These are phyloP conservation scores for Octonoba sinensis DNA, from an alignment of 2,888 invertebrate species.

Conservation along the genomic window DNA sequence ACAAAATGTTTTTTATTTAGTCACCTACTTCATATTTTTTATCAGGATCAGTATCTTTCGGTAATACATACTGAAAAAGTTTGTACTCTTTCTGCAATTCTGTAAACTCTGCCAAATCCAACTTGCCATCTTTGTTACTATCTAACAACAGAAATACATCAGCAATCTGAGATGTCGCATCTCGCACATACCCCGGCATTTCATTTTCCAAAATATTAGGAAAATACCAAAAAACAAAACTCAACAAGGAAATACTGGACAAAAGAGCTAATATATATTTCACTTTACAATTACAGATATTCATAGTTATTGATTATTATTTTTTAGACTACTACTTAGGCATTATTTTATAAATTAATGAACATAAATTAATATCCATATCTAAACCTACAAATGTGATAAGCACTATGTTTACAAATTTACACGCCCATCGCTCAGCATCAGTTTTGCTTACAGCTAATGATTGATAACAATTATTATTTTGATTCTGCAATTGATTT, in stretches of 20 bases:
- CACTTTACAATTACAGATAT: slow-evolving; percentile 6
- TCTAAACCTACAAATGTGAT: no score
- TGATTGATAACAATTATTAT: no score
- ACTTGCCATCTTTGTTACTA: slow-evolving; percentile 18
- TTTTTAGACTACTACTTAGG: not conserved
- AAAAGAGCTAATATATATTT: slow-evolving; percentile 1
- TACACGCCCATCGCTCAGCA: no score
- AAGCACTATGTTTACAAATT: no score
- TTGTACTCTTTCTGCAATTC: not conserved
- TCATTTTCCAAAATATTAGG: not conserved
- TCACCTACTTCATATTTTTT: no score
- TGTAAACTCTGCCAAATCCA: slow-evolving; percentile 33
- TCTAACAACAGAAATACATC: slow-evolving; percentile 37
- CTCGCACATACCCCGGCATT: slow-evolving; percentile 11
- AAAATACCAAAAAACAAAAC: slow-evolving; percentile 10
- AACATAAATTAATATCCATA: no score
- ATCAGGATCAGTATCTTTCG: not conserved
- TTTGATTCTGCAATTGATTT: no score
- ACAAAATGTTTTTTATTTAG: no score
- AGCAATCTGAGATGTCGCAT: slow-evolving; percentile 24
- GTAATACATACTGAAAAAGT: not conserved
- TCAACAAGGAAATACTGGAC: not conserved
- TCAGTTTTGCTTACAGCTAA: no score
- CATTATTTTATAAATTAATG: no score
- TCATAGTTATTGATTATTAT: not conserved